Evolutionary conservation across 2,113 vertebrate species (phyloP).

Genomic region (Cebus imitator): DNA sequence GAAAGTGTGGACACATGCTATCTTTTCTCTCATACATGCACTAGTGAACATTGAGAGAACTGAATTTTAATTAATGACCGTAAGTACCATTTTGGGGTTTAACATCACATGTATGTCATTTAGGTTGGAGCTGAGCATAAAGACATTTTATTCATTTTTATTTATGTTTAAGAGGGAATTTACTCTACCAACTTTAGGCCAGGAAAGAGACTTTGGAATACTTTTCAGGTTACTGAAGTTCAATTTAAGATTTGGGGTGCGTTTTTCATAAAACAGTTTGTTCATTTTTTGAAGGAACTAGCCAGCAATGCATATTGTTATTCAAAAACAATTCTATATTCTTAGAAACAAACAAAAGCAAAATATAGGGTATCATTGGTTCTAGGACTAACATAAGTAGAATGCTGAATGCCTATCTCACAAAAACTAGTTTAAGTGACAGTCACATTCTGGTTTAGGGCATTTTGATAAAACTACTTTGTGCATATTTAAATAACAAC

Average conservation of each 20-base stretch:
- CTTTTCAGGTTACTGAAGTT: background rate
- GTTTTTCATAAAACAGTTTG: background rate
- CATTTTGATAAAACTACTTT: slow-evolving; percentile 30
- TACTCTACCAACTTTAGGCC: background rate
- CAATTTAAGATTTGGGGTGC: background rate
- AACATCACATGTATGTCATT: background rate
- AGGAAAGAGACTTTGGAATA: background rate
- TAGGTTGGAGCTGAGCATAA: background rate
- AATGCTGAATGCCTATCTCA: background rate
- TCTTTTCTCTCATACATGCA: background rate
- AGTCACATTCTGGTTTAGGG: background rate
- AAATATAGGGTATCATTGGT: background rate
- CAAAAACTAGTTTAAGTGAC: background rate
- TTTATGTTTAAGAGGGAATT: background rate
- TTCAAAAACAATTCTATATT: background rate
- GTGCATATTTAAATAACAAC: background rate
- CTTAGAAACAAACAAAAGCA: background rate
- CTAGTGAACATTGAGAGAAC: background rate
- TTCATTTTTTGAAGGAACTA: background rate
- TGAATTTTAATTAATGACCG: slow-evolving; percentile 48
- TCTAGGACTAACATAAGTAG: background rate
- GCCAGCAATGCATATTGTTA: background rate
- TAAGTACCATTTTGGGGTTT: slow-evolving; percentile 3
- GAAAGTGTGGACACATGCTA: background rate
- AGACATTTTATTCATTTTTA: background rate